Evolutionary conservation across 2,113 vertebrate genomes (phyloP).

Genomic region (Hypomesus transpacificus): DNA sequence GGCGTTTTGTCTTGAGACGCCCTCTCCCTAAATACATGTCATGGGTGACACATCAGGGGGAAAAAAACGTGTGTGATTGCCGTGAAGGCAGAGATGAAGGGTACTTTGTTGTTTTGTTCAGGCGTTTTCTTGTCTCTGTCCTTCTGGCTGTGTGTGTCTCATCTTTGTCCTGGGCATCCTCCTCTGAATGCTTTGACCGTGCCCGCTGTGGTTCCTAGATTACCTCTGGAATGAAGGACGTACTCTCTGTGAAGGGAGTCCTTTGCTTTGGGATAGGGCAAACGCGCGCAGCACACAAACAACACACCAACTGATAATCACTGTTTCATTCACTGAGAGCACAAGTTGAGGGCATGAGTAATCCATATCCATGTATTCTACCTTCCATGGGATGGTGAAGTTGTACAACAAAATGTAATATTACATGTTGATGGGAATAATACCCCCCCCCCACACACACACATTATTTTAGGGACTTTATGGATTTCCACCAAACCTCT

Average conservation of each 20-base stretch:
- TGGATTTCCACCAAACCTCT: no score
- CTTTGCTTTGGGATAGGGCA: slow-evolving; percentile 13
- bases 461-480: no score
- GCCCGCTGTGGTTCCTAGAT: slow-evolving; percentile 4
- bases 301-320: not conserved
- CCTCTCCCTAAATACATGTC: slow-evolving; percentile 52
- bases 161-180: slow-evolving; percentile 35
- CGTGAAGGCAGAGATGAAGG: slow-evolving; percentile 28
- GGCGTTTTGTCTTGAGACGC: slow-evolving; percentile 16
- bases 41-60: slow-evolving; percentile 31
- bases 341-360: no score
- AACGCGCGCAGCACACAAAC: slow-evolving; percentile 5
- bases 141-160: not conserved
- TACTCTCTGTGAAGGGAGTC: not conserved
- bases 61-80: slow-evolving; percentile 43
- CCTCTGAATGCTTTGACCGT: not conserved
- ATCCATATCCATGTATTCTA: not conserved
- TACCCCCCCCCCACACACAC: no score
- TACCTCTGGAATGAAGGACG: slow-evolving; percentile 18
- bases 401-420: no score
- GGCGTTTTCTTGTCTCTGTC: slow-evolving; percentile 23
- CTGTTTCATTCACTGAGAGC: not conserved
- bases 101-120: slow-evolving; percentile 27
- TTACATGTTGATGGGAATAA: no score
- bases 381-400: no score